Base-by-base conservation (phyloP, 2,888 invertebrate genomes). In the Polymixis lichenea region DNA sequence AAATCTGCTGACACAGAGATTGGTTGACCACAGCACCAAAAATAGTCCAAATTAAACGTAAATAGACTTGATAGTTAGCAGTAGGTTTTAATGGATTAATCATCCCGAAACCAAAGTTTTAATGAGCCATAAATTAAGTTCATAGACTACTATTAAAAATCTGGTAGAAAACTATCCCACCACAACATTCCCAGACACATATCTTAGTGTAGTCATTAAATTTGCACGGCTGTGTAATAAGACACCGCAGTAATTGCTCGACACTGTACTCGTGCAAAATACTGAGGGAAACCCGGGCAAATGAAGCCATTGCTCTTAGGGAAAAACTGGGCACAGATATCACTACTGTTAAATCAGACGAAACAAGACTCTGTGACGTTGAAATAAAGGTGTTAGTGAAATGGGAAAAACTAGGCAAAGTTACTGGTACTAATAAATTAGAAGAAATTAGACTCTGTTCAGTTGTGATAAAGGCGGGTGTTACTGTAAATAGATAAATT, bases 261-360 rank as follows among this genome's bases (percentile, higher is more conserved):
- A 75, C 85, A 71, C 66, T 80, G 80, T 84, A 53, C 66, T 19
- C 58, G 62, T 53, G 51, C 77, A 82, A 53, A 86, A 81, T 86
- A 84, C 72, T 72, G 77, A 91, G 92, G 92, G 91, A 88, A 87
- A 83, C 74, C 73, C 86, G 86, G 86, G 86, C 87, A 91, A 93
- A 95, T 95, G 91, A 93, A 95, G 93, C 91, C 92, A 92, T 94
- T 90, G 82, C 89, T 92, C 90, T 86, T 67, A 77, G 62, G 43
- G 71, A 80, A 77, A 77, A 80, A 75, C 64, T 60, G 28, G 51
- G 25, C 72, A 70, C 78, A 64, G 5, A 9, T 61, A 72, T 43
- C 1, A 71, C 9, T 69, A 28, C 74, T 32, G 28, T 11, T 55
- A 22, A 51, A 19, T 55, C 17, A 66, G 13, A 46, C 49, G 67